phyloP scores from a whole-genome alignment of 1,140 invertebrate species.

The Battus philenor region DNA sequence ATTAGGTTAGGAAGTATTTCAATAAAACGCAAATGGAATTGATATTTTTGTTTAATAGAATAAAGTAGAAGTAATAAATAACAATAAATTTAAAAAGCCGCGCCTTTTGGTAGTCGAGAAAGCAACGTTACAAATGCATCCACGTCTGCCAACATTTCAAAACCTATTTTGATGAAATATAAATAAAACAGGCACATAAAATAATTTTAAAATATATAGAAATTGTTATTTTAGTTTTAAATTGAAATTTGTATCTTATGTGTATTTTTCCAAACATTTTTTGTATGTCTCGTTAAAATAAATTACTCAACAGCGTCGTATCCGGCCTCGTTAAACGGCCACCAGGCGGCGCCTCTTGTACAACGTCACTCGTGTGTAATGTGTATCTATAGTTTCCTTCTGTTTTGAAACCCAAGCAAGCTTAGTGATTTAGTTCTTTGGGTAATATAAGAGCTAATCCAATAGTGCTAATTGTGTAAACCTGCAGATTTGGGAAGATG shows the following conservation, averaged over 20 bases:
- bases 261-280: not conserved
- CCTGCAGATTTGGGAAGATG: slow-evolving; percentile 77
- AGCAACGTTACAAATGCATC: slow-evolving; percentile 6
- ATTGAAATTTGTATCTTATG: not conserved
- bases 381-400: slow-evolving; percentile 75
- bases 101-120: slow-evolving; percentile 5
- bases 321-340: slow-evolving; percentile 48
- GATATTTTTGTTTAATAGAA: no score
- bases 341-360: slow-evolving; percentile 61
- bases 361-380: slow-evolving; percentile 67
- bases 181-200: not conserved
- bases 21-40: no score
- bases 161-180: not conserved
- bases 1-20: no score
- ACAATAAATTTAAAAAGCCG: slow-evolving; percentile 6
- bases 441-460: slow-evolving; percentile 48
- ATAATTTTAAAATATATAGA: slow-evolving; percentile 2
- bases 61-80: no score
- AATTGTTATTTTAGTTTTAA: slow-evolving; percentile 10
- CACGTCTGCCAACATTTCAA: slow-evolving; percentile 8
- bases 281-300: slow-evolving; percentile 20
- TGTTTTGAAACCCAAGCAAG: slow-evolving; percentile 76
- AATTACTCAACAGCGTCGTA: slow-evolving; percentile 37
- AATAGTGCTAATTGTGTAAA: slow-evolving; percentile 53
- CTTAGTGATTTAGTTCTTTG: slow-evolving; percentile 68